These are phyloP conservation scores for Pipistrellus nathusii DNA, from an alignment of 2,797 vertebrate genomes.

Conservation along the genomic window DNA sequence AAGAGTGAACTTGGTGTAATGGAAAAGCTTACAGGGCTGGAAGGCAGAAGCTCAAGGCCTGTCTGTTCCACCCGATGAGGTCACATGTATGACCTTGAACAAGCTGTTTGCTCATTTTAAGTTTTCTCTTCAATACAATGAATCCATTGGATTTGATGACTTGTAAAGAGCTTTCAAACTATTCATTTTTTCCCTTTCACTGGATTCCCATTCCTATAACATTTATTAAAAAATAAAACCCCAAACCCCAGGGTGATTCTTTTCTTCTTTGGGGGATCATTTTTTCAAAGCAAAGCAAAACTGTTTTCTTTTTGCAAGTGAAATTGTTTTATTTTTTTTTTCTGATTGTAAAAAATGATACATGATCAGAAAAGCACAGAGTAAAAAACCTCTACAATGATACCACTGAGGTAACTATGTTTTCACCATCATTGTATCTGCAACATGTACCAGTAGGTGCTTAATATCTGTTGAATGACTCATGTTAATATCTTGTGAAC, in stretches of 20 bases:
- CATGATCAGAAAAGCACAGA: background rate
- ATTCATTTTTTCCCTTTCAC: background rate
- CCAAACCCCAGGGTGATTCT: background rate
- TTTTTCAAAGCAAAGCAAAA: conserved; percentile 55
- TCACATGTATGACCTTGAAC: conserved; percentile 26
- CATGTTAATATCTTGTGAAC: background rate
- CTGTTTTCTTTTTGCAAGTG: background rate
- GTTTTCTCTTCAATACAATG: conserved; percentile 10
- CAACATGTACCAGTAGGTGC: background rate
- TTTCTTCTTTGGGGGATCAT: background rate
- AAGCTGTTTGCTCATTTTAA: background rate
- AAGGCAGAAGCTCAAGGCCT: background rate
- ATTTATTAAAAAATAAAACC: conserved; percentile 43
- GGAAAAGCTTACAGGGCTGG: conserved; percentile 62
- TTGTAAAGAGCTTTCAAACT: conserved; percentile 2
- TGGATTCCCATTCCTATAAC: background rate
- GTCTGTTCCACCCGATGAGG: background rate
- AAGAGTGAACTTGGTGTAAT: conserved; percentile 50
- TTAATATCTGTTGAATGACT: background rate
- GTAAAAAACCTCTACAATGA: background rate
- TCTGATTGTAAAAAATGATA: background rate
- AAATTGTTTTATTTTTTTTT: conserved; percentile 19
- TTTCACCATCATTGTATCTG: background rate
- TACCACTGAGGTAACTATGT: background rate
- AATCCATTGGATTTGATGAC: background rate